phyloP scores from a whole-genome alignment of 37 sponge, comb jelly and placozoan genomes.

The Beroe forskalii region DNA sequence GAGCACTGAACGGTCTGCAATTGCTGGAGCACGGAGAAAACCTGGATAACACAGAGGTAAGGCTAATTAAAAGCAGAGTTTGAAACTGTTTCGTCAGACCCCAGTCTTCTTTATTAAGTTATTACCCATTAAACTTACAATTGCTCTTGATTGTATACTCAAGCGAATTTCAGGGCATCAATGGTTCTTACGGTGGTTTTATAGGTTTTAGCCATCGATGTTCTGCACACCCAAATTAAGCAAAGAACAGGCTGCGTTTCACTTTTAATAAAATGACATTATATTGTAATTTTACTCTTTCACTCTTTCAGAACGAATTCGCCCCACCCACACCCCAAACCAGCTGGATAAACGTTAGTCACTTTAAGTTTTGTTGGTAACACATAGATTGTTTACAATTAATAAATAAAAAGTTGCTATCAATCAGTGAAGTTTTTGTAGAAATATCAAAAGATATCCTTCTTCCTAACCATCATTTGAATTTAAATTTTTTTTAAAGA shows the following conservation, averaged over 20 bases:
- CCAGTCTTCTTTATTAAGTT: not conserved
- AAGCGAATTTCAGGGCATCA: too few species aligned
- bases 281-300: not conserved
- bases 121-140: too few species aligned
- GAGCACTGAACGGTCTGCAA: constrained; percentile 16
- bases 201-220: too few species aligned
- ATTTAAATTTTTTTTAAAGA: not conserved
- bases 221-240: too few species aligned
- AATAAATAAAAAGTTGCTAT: not conserved
- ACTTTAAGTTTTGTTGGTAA: not conserved
- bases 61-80: not conserved
- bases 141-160: too few species aligned
- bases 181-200: too few species aligned
- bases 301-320: constrained; percentile 43
- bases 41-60: constrained; percentile 28
- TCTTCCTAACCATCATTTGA: not conserved
- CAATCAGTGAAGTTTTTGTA: not conserved
- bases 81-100: not conserved
- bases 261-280: not conserved
- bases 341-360: constrained; percentile 28
- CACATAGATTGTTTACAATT: not conserved
- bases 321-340: constrained; percentile 42
- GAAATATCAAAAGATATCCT: not conserved
- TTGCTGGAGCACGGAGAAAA: constrained; percentile 47
- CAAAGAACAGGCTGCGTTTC: too few species aligned